These are phyloP conservation scores for Melanargia galathea DNA, from an alignment of 2,888 invertebrate species.

Conservation along the genomic window DNA sequence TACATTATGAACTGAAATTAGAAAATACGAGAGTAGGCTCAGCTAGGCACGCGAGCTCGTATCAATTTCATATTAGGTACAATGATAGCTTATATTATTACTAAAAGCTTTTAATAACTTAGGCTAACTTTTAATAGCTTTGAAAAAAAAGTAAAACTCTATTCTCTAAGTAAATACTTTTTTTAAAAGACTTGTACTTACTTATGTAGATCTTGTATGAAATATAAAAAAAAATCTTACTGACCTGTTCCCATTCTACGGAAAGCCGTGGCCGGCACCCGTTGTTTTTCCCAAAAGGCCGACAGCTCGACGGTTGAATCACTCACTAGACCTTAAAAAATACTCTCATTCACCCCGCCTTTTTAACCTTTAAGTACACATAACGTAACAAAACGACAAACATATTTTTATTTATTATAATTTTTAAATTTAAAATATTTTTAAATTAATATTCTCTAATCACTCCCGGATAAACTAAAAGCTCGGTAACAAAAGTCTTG, in stretches of 20 bases:
- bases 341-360: conserved; percentile 40
- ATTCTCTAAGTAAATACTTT: too few species aligned
- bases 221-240: conserved; percentile 36
- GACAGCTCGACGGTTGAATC: conserved; percentile 68
- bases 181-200: too few species aligned
- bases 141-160: too few species aligned
- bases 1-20: too few species aligned
- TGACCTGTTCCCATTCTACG: conserved; percentile 90
- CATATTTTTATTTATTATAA: neutral
- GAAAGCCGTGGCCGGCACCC: conserved; percentile 81
- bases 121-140: too few species aligned
- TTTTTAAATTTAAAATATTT: neutral
- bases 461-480: conserved; percentile 3
- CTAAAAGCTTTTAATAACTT: too few species aligned
- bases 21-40: too few species aligned
- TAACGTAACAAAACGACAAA: neutral
- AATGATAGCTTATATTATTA: too few species aligned
- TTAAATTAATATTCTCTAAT: neutral
- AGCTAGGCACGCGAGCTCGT: too few species aligned
- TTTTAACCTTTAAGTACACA: conserved; percentile 32
- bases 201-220: too few species aligned
- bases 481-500: neutral
- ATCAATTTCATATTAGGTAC: too few species aligned
- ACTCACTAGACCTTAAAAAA: conserved; percentile 40
- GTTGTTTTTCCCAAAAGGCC: conserved; percentile 84